Evolutionary conservation across 2,113 vertebrate species (phyloP).

Genomic region (Dermatemys mawii): DNA sequence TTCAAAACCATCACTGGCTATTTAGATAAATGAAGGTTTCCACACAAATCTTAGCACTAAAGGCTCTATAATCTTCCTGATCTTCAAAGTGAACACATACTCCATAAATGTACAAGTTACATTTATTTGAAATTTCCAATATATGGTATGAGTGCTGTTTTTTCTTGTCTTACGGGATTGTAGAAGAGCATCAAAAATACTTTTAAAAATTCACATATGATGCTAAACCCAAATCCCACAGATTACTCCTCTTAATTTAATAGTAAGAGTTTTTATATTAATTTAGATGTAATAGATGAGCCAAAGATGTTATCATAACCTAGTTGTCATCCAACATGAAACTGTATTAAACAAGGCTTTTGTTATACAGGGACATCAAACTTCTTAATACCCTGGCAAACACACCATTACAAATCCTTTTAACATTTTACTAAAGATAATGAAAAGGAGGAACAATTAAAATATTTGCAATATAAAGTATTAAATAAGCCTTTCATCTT

Average conservation of each 20-base stretch:
- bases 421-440: background rate
- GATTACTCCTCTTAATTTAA: background rate
- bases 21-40: constrained; percentile 37
- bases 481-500: background rate
- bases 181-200: background rate
- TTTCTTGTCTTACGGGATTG: background rate
- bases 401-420: background rate
- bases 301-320: background rate
- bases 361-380: background rate
- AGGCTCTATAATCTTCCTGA: background rate
- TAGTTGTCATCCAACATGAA: background rate
- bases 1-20: constrained; percentile 12
- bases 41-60: background rate
- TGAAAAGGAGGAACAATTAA: background rate
- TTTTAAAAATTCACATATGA: background rate
- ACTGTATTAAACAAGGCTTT: background rate
- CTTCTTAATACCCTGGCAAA: background rate
- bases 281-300: background rate
- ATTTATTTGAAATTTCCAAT: constrained; percentile 7
- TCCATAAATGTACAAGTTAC: constrained; percentile 22
- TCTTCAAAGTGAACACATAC: background rate
- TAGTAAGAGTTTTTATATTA: background rate
- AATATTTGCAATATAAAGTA: background rate
- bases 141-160: constrained; percentile 17
- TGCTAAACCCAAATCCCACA: background rate